Base-by-base conservation (phyloP, 2,888 invertebrate species). In the Eilema griseolum region DNA sequence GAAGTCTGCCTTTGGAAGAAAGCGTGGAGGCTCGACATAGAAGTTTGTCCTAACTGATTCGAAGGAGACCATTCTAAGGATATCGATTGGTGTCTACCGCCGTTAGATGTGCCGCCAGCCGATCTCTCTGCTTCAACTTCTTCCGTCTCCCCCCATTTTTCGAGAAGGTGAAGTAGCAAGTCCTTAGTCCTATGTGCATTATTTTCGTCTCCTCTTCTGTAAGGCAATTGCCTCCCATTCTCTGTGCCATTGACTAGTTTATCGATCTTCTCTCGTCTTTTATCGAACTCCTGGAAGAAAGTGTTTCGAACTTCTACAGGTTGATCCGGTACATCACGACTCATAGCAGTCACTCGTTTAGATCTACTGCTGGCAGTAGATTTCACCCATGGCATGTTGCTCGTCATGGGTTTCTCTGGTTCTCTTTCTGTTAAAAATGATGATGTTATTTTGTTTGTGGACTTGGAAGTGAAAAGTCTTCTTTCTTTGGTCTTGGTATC, bases 1-100 rank as follows among this genome's bases (percentile, higher is more conserved):
- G 95, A 93, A 52, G 96, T 95, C 88, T 96, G 96, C 75, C 96
- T 92, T 91, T 97, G 97, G 89, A 97, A 98, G 93, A 98, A 98
- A 70, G 97, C 97, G 80, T 98, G 97, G 61, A 98, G 95, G 70
- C 98, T 98, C 81, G 97, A 97, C 95, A 98, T 97, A 12, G 98
- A 97, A 82, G 96, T 96, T 85, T 98, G 97, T 56, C 97, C 97
- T 66, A 98, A 93, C 74, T 96, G 96, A 80, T 97, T 97, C 28
- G 96, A 96, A 14, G 97, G 96, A 33, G 97, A 96, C 96, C 97
- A 97, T 83, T 98, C 98, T 66, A 97, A 93, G 37, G 98, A 97
- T 79, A 98, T 96, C 24, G 97, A 97, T 83, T 97, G 97, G 80
- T 97, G 97, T 70, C 94, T 84, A 7, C 92, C 93, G 14, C 91